Base-by-base conservation (phyloP, 1,140 invertebrate genomes). In the Polypedilum pembai region DNA sequence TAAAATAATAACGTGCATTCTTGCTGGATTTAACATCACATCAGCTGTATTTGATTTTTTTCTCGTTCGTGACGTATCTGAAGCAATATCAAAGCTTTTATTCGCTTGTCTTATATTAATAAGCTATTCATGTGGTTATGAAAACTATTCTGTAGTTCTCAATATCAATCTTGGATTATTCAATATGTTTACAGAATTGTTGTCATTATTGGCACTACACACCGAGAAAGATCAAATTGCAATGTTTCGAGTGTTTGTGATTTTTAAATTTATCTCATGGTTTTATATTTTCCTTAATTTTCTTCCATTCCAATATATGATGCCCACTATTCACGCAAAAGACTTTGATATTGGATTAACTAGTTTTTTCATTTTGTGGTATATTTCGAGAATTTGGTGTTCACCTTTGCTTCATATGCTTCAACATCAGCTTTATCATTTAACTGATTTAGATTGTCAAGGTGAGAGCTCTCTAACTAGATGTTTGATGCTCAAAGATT, bases 301-400 rank as follows among this genome's bases (percentile, higher is more conserved):
- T 7, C 10, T 69, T 5, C 65, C 65, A 69, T 69, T 69, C 20
- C 65, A 69, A 69, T 69, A 69, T 69, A 69, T 69, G 65, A 69
- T 69, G 5, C 65, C 65, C 0, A 69, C 65, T 20, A 20, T 69
- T 18, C 65, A 69, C 20, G 65, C 65, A 69, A 20, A 18, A 69
- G 65, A 69, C 5, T n/a, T 69, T 8, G 10, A 69, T 18, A 20
- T 69, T 69, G 65, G 65, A 18, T 10, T 69, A 7, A 20, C 17
- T 10, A 69, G n/a, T 3, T 0, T 18, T 8, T 69, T 69, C 20
- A 69, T 69, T n/a, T n/a, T 18, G 15, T 69, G 65, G 65, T 69
- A 69, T 10, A 69, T 69, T 10, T 69, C 65, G 10, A 69, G 20
- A 69, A 69, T 69, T 21, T 69, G 65, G 65, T 20, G 17, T 7